A percentile compares a stretch with the other conserved stretches of the same genome.
phyloP scores from a whole-genome alignment of 2,113 vertebrate species.

The Callochromis pleurospilus region DNA sequence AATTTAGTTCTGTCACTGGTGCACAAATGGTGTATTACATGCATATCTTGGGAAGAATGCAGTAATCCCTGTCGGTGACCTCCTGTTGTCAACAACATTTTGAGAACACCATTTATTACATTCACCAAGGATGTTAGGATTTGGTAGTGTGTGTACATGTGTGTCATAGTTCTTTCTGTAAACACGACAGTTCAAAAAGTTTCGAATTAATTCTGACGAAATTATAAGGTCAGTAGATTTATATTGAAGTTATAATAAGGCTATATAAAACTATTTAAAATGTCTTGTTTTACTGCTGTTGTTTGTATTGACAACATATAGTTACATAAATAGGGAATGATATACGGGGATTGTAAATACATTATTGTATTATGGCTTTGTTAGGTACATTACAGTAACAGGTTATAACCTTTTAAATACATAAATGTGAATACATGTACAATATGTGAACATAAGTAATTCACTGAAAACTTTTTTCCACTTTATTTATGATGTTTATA shows the following conservation, averaged over 20 bases:
- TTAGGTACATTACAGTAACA: neutral
- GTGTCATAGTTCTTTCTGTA: neutral
- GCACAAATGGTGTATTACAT: neutral
- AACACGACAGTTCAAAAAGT: neutral
- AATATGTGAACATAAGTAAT: neutral
- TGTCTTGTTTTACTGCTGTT: rapidly evolving
- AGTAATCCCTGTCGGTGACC: neutral
- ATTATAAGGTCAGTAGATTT: neutral
- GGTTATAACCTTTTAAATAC: neutral
- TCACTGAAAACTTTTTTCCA: neutral
- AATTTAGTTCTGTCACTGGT: neutral
- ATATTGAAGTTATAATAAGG: neutral
- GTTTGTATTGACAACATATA: neutral
- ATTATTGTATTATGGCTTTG: neutral
- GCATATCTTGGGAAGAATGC: neutral
- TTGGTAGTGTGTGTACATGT: neutral
- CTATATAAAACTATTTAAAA: neutral
- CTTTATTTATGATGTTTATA: neutral
- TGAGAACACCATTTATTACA: neutral
- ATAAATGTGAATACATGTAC: neutral
- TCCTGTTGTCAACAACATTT: neutral
- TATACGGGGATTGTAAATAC: neutral
- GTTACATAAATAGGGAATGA: neutral
- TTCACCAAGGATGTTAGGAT: neutral
- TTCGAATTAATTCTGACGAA: neutral